Evolutionary conservation across 2,113 vertebrate species (phyloP).

Genomic region (Dunckerocampus dactyliophorus): DNA sequence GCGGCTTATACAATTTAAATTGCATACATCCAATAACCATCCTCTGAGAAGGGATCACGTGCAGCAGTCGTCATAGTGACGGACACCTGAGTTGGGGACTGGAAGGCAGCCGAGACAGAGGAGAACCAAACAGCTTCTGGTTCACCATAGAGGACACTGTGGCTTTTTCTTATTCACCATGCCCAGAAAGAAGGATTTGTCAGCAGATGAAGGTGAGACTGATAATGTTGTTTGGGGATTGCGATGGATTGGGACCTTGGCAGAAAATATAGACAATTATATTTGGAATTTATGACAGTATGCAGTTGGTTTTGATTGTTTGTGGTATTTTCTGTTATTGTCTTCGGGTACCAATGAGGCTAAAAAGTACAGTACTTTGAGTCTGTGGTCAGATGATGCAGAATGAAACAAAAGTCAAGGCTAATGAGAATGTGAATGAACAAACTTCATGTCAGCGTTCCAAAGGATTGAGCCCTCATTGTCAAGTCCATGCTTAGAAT

Average conservation of each 20-base stretch:
- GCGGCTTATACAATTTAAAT: not conserved
- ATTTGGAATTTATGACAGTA: too few relatives aligned
- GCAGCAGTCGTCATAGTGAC: slow-evolving; percentile 49
- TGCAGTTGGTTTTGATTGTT: too few relatives aligned
- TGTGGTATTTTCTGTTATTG: too few relatives aligned
- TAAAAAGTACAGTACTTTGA: too few relatives aligned
- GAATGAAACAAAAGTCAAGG: not conserved
- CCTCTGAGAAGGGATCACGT: slow-evolving; percentile 18
- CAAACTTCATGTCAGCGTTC: too few relatives aligned
- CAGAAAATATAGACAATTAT: too few relatives aligned
- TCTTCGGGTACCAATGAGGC: too few relatives aligned
- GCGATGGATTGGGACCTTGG: too few relatives aligned
- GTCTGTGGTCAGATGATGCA: not conserved
- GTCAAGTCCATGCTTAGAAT: too few relatives aligned
- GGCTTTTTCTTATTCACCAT: slow-evolving; percentile 60
- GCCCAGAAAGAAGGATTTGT: slow-evolving; percentile 74
- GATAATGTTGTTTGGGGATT: not conserved
- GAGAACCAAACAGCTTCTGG: slow-evolving; percentile 2
- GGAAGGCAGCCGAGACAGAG: slow-evolving; percentile 18
- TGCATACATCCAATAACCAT: slow-evolving; percentile 1
- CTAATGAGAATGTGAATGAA: too few relatives aligned
- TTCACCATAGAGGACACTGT: slow-evolving; percentile 1
- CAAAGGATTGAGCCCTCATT: too few relatives aligned
- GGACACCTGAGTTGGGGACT: slow-evolving; percentile 49
- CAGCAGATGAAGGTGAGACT: slow-evolving; percentile 80